Percentiles rank a stretch among this genome's conserved stretches.
Evolutionary conservation across 1,140 invertebrate genomes (phyloP).

Genomic region (Arctopsyche grandis): DNA sequence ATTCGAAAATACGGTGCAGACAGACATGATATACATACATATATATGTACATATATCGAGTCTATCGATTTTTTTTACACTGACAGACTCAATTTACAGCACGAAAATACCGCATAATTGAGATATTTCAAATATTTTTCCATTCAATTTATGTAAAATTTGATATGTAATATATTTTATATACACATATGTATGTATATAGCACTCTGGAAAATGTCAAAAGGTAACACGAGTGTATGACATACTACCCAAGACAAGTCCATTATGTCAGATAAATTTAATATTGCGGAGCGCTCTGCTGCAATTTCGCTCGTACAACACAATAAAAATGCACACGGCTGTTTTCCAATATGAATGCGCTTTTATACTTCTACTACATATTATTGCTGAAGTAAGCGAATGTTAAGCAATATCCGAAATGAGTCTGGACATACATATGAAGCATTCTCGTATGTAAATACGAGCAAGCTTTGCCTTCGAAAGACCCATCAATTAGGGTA

Average conservation of each 20-base stretch:
- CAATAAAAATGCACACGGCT: slow-evolving; percentile 7
- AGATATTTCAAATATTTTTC: no score
- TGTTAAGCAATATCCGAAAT: no score
- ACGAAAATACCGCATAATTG: no score
- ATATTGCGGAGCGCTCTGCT: slow-evolving; percentile 13
- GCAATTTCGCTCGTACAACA: slow-evolving; percentile 8
- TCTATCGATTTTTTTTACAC: no score
- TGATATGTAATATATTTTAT: no score
- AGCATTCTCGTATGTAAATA: no score
- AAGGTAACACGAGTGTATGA: neutral
- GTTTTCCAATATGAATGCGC: slow-evolving; percentile 3
- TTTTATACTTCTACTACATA: neutral
- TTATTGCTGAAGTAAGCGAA: neutral
- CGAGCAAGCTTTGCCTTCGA: no score
- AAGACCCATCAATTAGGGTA: no score
- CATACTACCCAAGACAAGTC: slow-evolving; percentile 27
- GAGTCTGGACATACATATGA: no score
- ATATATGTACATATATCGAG: neutral
- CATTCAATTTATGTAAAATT: no score
- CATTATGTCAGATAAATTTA: slow-evolving; percentile 39
- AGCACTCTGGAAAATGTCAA: neutral
- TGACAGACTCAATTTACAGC: no score
- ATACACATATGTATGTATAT: neutral
- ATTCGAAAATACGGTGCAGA: neutral
- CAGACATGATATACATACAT: neutral